Base-by-base conservation (phyloP, 1,140 invertebrate species). In the Reticulitermes speratus region DNA sequence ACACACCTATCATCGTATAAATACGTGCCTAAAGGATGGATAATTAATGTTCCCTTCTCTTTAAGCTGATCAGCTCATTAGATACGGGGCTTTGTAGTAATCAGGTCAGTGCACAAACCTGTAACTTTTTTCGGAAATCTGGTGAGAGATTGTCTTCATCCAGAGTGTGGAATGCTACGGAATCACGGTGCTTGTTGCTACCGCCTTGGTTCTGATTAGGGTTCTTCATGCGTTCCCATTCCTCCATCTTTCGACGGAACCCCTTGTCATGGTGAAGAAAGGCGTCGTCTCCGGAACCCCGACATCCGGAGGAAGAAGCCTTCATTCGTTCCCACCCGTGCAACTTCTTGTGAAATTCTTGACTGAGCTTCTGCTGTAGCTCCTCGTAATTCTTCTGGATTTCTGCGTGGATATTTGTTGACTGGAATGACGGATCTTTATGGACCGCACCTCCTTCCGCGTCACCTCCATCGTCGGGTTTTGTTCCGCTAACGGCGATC, bases 81-180 rank as follows among this genome's bases (percentile, higher is more conserved):
- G 7, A 1, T 16, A 9, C 7, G 9, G 0, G 45, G 45, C 45
- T 48, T 48, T 48, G 45, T 21, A 55, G 52, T 55, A 55, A 55
- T 21, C 14, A 55, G 14, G 19, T 55, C 1, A 55, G 16, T 21
- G 19, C 19, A 55, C 52, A 55, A 55, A 75, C 96, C 87, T 95
- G 93, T 1, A 97, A 90, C 90, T 97, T 97, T 90, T 96, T 96
- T 69, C 94, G 93, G 90, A 97, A 97, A 87, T 96, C 95, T 1
- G 94, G 93, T 6, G 95, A 95, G 8, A 96, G 89, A 88, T 95
- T 93, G 82, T 95, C 94, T 88, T 96, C 94, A 52, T 91, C 89
- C 23, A 91, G 87, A 45, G 90, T 75, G 25, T 75, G 89, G 44
- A 89, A 87, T 23, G 75, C 89, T 89, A 52, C 82, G 21, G 86